Evolutionary conservation across 2,888 invertebrate genomes (phyloP), one percentile per base, ranked within the genome.

Genomic region (Harpagoxenus sublaevis): DNA sequence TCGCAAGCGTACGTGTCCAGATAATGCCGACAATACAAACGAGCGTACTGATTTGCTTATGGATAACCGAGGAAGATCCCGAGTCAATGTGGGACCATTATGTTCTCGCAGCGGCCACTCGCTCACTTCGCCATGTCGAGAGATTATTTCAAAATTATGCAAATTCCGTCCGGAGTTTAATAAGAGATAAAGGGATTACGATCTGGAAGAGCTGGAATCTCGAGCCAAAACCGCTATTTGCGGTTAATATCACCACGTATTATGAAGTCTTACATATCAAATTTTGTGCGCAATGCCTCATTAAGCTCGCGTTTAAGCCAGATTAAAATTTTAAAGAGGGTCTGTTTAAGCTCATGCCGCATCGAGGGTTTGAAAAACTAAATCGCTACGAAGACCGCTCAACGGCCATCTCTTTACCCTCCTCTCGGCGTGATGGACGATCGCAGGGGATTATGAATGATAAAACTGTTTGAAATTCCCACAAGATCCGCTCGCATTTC

Each of bases 111-210:
- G 2, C 48, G 12, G 31, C 31, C 45, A n/a, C 9, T n/a, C 15
- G 9, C 15, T 68, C 35, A 15, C 35, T 35, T 79, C 12, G 35
- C 35, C 31, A 28, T 8, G 10, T 55, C 18, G 39, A 12, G 28
- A 28, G 39, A 81, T 81, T 65, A 71, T 28, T 81, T 78, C 15
- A 45, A 68, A 78, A 78, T 78, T 78, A 77, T 65, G 39, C 51
- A 71, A 45, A 48, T 62, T 57, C 53, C 53, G 15, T n/a, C 18
- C 23, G 18, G 18, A 70, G 60, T 81, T 71, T 62, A 60, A 81
- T 71, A 71, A 81, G 71, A 71, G 71, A 60, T 71, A 71, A 71
- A 48, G 70, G 39, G 71, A 71, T 81, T 65, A 65, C 28, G 6
- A 77, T 8, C 48, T 12, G 23, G 9, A n/a, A 15, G 18, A 23